These are phyloP conservation scores for Syncerus caffer DNA, from an alignment of 2,797 vertebrate species.

Conservation along the genomic window DNA sequence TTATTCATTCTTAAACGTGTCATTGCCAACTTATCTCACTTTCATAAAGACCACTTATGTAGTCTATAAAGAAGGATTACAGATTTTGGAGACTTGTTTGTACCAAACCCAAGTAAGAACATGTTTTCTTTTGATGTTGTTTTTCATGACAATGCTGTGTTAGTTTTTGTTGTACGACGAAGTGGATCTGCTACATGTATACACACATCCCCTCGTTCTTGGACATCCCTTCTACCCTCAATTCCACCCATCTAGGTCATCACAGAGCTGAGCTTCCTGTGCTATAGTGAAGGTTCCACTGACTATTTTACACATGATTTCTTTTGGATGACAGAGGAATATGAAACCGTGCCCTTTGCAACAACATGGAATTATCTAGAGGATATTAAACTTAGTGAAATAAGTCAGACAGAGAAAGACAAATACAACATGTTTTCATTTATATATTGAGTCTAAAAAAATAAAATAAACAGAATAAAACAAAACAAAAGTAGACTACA, in stretches of 20 bases:
- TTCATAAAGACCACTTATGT: not conserved
- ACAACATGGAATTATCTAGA: not conserved
- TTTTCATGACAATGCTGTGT: not conserved
- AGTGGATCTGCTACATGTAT: not conserved
- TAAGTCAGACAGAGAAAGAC: not conserved
- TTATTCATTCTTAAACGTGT: not conserved
- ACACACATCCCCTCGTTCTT: not conserved
- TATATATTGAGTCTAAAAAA: not conserved
- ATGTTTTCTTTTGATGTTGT: not conserved
- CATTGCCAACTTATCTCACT: not conserved
- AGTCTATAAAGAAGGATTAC: not conserved
- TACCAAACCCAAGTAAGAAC: not conserved
- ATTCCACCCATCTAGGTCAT: not conserved
- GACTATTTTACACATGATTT: not conserved
- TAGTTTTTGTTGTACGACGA: not conserved
- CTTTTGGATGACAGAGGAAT: not conserved
- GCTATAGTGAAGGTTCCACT: not conserved
- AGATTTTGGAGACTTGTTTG: not conserved
- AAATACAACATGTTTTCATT: not conserved
- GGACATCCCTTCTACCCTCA: not conserved
- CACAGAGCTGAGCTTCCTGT: not conserved
- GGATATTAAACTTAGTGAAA: not conserved
- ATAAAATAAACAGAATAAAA: not conserved
- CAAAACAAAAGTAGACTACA: not conserved
- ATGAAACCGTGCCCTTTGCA: not conserved